These are phyloP conservation scores for Drosophila parvula DNA, from an alignment of 1,140 invertebrate genomes.

Conservation along the genomic window DNA sequence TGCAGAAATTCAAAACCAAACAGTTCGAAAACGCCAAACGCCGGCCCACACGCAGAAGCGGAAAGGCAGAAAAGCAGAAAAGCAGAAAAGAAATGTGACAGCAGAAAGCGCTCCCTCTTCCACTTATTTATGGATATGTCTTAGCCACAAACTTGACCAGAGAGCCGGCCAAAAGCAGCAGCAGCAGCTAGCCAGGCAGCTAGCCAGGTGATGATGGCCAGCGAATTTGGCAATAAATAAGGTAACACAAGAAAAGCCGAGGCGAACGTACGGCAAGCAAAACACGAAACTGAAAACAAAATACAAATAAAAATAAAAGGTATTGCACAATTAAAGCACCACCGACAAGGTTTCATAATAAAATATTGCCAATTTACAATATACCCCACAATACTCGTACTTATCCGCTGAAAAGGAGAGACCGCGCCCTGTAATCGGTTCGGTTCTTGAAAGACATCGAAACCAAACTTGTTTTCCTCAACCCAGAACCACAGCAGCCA, in stretches of 20 bases:
- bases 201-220: constrained; percentile 18
- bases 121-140: constrained; percentile 28
- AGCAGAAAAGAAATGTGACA: constrained; percentile 71
- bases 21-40: constrained; percentile 17
- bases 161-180: constrained; percentile 5
- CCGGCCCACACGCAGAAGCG: constrained; percentile 13
- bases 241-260: constrained; percentile 20
- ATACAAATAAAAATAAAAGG: constrained; percentile 4
- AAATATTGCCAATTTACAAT: constrained; percentile 77
- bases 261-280: constrained; percentile 15
- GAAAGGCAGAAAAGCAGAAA: constrained; percentile 17
- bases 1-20: constrained; percentile 62
- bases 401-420: constrained; percentile 1
- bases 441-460: constrained; percentile 44
- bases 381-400: background rate
- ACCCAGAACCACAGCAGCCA: constrained; percentile 37
- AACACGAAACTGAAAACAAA: constrained; percentile 5
- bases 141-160: constrained; percentile 47
- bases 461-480: constrained; percentile 49
- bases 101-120: constrained; percentile 56
- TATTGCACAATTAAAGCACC: constrained; percentile 67
- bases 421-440: constrained; percentile 40
- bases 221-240: constrained; percentile 50
- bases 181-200: background rate
- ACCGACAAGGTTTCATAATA: constrained; percentile 67